These are phyloP conservation scores for Miltochrista miniata DNA, from an alignment of 2,888 invertebrate species.

Conservation along the genomic window DNA sequence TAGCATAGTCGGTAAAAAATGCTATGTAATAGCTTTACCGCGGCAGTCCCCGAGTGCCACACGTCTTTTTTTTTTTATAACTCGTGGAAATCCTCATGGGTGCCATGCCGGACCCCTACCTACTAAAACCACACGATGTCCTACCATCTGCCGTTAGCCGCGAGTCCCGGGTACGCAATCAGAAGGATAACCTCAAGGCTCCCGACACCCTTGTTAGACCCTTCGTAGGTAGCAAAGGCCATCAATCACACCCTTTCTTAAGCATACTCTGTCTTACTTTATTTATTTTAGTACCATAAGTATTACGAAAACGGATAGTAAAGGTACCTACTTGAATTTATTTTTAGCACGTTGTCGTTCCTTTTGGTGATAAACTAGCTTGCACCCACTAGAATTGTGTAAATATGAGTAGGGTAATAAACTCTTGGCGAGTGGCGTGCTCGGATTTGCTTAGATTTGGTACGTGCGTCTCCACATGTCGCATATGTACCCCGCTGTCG, in stretches of 20 bases:
- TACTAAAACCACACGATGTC: no score
- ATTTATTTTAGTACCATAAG: not conserved
- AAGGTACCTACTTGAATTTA: not conserved
- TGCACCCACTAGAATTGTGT: constrained; percentile 74
- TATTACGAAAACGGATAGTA: not conserved
- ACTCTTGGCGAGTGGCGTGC: constrained; percentile 67
- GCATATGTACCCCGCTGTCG: constrained; percentile 32
- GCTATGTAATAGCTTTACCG: no score
- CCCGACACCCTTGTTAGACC: no score
- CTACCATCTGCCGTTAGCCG: no score
- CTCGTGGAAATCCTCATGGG: no score
- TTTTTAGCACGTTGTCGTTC: constrained; percentile 33
- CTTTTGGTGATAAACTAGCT: constrained; percentile 53
- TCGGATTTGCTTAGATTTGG: constrained; percentile 74
- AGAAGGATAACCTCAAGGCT: no score
- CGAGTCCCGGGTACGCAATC: no score
- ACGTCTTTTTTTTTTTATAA: no score
- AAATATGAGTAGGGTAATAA: constrained; percentile 80
- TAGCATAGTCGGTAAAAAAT: no score
- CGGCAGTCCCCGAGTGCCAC: no score
- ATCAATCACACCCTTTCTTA: not conserved
- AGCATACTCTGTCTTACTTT: not conserved
- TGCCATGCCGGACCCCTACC: no score
- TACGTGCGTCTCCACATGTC: constrained; percentile 61
- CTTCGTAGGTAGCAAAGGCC: no score